Percentiles rank a stretch among this genome's conserved stretches.
Evolutionary conservation across 2,797 vertebrate species (phyloP).

Genomic region (Helarctos malayanus): DNA sequence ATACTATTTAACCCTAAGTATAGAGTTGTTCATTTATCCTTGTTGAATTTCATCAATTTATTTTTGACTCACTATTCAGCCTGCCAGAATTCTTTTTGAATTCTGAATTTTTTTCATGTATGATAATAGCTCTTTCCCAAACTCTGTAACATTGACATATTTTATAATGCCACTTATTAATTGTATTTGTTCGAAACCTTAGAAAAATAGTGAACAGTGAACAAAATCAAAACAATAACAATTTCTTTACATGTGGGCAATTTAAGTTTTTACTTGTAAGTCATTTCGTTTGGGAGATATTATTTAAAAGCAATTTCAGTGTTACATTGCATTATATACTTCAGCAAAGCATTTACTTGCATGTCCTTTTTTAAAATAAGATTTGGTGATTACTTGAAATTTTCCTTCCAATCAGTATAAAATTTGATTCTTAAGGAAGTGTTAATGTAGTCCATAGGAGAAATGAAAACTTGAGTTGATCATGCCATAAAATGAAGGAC

Average conservation of each 20-base stretch:
- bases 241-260: neutral
- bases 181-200: neutral
- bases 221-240: conserved; percentile 3
- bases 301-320: conserved; percentile 5
- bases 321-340: neutral
- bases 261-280: conserved; percentile 25
- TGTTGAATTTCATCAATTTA: conserved; percentile 28
- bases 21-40: neutral
- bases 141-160: neutral
- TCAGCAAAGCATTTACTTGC: conserved; percentile 18
- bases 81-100: conserved; percentile 43
- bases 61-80: neutral
- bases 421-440: conserved; percentile 41
- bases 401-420: conserved; percentile 46
- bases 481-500: conserved; percentile 3
- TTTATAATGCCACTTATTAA: neutral
- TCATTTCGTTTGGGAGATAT: conserved; percentile 12
- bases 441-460: neutral
- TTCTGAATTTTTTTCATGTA: neutral
- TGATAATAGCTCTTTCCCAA: neutral
- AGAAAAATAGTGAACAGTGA: neutral
- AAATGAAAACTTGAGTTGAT: neutral
- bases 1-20: neutral
- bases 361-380: conserved; percentile 6
- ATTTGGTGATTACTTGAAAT: conserved; percentile 13